A percentile compares a stretch with the other conserved stretches of the same genome.
Evolutionary conservation across 92 coral and sea anemone genomes (phyloP).

Genomic region (Anthopleura xanthogrammica): DNA sequence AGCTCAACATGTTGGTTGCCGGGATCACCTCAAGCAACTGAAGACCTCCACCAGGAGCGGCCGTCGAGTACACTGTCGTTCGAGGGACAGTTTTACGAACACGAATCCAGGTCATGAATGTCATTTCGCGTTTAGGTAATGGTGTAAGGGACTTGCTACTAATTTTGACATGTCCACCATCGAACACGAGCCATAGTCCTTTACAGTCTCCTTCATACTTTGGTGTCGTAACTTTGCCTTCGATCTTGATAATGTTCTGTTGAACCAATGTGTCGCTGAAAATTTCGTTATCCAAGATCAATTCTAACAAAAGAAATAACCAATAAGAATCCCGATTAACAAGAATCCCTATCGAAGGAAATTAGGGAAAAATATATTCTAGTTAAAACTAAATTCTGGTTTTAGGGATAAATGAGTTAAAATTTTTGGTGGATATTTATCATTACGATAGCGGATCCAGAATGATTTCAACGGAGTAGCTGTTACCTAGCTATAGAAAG

Average conservation of each 20-base stretch:
- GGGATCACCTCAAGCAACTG: slow-evolving; percentile 18
- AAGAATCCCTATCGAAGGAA: no score
- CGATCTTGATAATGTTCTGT: background rate
- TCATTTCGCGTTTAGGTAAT: slow-evolving; percentile 9
- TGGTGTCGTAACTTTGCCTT: background rate
- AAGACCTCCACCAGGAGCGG: slow-evolving; percentile 1
- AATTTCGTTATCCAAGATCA: background rate
- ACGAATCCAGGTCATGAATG: slow-evolving; percentile 23
- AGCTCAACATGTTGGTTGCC: background rate
- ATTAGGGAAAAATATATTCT: no score
- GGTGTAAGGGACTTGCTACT: background rate
- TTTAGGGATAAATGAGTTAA: no score
- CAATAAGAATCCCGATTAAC: no score
- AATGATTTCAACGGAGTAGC: no score
- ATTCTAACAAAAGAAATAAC: background rate
- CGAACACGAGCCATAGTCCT: slow-evolving; percentile 7
- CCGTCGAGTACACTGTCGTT: slow-evolving; percentile 6
- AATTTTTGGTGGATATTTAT: no score
- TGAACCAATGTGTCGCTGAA: slow-evolving; percentile 5
- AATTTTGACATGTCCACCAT: slow-evolving; percentile 18
- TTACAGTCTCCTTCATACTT: background rate
- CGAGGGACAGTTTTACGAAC: background rate
- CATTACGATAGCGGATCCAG: no score
- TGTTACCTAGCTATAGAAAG: no score
- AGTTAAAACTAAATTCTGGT: no score